Percentiles rank a stretch among this genome's conserved stretches.
phyloP scores from a whole-genome alignment of 2,113 vertebrate species.

The Proteles cristata region DNA sequence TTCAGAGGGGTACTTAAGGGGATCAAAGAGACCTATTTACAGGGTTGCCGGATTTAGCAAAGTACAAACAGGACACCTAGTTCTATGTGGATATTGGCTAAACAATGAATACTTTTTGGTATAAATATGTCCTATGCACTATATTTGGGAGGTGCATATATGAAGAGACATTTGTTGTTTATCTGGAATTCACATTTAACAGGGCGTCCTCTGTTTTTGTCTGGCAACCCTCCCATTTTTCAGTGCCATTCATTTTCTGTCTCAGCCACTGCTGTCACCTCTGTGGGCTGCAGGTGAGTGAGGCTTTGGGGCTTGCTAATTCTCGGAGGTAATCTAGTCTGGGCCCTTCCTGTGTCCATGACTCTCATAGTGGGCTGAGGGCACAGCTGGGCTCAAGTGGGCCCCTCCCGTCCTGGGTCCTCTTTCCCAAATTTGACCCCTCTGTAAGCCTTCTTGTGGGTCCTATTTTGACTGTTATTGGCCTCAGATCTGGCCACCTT shows the following conservation, averaged over 20 bases:
- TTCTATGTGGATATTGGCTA: neutral
- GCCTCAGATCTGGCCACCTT: neutral
- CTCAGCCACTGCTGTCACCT: neutral
- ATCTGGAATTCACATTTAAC: neutral
- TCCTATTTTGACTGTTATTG: neutral
- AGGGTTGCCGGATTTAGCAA: neutral
- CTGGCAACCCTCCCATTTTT: neutral
- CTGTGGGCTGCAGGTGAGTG: neutral
- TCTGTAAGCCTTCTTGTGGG: neutral
- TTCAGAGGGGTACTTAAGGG: neutral
- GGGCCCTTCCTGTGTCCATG: neutral
- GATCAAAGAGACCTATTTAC: neutral
- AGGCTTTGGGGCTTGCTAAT: neutral
- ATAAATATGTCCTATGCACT: neutral
- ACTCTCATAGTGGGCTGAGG: neutral
- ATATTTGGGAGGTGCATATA: neutral
- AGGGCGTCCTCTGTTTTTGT: neutral
- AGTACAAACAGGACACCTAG: neutral
- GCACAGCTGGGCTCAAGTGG: neutral
- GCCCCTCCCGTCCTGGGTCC: fast-evolving
- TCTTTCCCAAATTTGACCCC: neutral
- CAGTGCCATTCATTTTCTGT: neutral
- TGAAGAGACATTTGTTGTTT: neutral
- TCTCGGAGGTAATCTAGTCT: neutral
- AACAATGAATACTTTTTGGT: neutral